Conservation (phyloP, 2,888 invertebrate species). For the Drosophila helvetica region DNA sequence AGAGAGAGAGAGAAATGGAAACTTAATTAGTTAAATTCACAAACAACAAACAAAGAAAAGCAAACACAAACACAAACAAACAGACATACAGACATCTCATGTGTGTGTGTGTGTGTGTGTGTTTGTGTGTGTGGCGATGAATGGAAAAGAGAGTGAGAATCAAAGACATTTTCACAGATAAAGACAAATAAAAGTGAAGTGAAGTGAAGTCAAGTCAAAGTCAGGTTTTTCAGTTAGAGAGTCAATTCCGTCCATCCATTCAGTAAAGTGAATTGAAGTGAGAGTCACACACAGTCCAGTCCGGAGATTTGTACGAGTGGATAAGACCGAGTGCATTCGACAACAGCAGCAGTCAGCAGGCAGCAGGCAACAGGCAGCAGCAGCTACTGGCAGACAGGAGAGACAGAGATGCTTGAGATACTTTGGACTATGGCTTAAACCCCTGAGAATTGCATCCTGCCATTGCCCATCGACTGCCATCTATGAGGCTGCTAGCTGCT, state of each 20-base stretch:
- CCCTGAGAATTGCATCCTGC: not conserved
- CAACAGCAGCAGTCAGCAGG: not conserved
- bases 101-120: too few species aligned
- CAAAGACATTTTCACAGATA: constrained; percentile 25
- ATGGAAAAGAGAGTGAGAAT: constrained; percentile 11
- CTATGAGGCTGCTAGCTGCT: not conserved
- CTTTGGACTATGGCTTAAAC: not conserved
- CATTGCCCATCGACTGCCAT: not conserved
- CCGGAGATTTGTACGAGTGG: constrained; percentile 20
- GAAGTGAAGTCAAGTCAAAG: constrained; percentile 46
- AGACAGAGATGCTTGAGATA: not conserved
- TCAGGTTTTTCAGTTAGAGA: constrained; percentile 32
- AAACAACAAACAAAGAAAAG: constrained; percentile 59
- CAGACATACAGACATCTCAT: not conserved
- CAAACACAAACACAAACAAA: constrained; percentile 7
- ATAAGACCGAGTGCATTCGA: constrained; percentile 7
- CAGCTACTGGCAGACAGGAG: not conserved
- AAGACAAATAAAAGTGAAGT: constrained; percentile 65
- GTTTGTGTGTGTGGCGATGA: constrained; percentile 12
- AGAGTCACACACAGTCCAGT: constrained; percentile 9
- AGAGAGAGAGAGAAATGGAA: constrained; percentile 45
- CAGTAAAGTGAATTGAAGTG: constrained; percentile 14
- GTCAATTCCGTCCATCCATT: not conserved
- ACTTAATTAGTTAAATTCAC: constrained; percentile 71
- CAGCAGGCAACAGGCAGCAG: not conserved